Percentiles rank a stretch among this genome's conserved stretches.
These are phyloP conservation scores for Ceyx melanurus DNA, from an alignment of 2,113 vertebrate genomes.

Conservation along the genomic window DNA sequence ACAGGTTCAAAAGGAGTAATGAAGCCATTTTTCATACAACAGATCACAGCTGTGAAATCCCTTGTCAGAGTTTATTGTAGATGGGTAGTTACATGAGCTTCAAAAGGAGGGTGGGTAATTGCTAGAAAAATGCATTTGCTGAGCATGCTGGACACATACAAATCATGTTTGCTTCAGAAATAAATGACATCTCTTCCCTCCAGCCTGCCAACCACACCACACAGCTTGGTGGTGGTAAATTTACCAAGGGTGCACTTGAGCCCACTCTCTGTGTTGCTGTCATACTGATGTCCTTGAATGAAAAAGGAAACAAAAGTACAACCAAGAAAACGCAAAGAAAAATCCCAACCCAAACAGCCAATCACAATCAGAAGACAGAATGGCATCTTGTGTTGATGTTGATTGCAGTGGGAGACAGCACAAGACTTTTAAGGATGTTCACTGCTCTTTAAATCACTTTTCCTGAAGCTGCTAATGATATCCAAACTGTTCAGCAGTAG, in stretches of 20 bases:
- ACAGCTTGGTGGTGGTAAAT: not conserved
- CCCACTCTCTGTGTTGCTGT: not conserved
- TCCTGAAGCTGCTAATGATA: not conserved
- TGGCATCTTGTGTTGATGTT: not conserved
- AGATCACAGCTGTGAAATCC: not conserved
- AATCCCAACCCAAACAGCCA: accelerated
- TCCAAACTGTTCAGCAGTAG: not conserved
- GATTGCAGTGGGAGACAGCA: not conserved
- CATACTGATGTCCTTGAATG: not conserved
- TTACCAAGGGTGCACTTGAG: not conserved
- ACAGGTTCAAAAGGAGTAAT: not conserved
- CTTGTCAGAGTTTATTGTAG: not conserved
- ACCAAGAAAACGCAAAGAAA: not conserved
- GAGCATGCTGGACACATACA: not conserved
- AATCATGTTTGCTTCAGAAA: not conserved
- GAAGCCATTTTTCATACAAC: not conserved
- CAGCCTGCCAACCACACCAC: not conserved
- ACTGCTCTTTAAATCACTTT: not conserved
- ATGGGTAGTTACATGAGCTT: not conserved
- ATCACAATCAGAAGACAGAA: not conserved
- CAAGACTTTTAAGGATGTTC: not conserved
- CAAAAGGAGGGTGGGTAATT: not conserved
- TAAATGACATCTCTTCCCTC: not conserved
- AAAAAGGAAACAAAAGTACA: not conserved
- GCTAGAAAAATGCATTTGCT: not conserved